Evolutionary conservation across 2,113 vertebrate species (phyloP), one percentile per base, ranked within the genome.

Genomic region (Actenoides hombroni): DNA sequence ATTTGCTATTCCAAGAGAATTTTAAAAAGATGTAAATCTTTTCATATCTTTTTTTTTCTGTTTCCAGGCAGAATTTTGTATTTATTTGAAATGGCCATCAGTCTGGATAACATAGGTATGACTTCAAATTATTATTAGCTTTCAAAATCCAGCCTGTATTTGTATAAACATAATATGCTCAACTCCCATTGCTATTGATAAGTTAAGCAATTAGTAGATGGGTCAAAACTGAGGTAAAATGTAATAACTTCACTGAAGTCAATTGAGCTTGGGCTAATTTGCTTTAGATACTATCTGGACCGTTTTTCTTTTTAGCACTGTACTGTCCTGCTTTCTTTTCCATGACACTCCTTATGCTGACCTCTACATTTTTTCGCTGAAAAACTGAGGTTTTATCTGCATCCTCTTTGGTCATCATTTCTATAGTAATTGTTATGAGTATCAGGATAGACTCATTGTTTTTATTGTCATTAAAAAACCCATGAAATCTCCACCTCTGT

Each of bases 51-150:
- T 7, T 19, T 78, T n/a, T 54, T 26, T 23, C 19, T 2, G 1
- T 73, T 94, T 82, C 74, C 59, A 73, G 37, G 35, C 16, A 90
- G 64, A 80, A 57, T 88, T 90, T 73, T 54, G 40, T 79, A 70
- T 82, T 88, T 65, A 44, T 74, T 46, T 23, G 86, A 51, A 88
- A 69, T n/a, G 93, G 49, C 11, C 3, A 11, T 74, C 20, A n/a
- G 57, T 79, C 60, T 92, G 51, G 31, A 59, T 86, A 73, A 92
- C 25, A 25, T 33, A 76, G 28, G 31, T 90, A 54, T 37, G 63
- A 77, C 67, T 83, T 92, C 28, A 82, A 70, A 53, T 39, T 67
- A 5, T 46, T 80, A 71, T 39, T 67, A 40, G 19, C 54, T 92
- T 96, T 85, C 19, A 90, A 87, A 91, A 86, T 78, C 24, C 18